Evolutionary conservation across 2,888 invertebrate species (phyloP).

Genomic region (Sphaerophoria rueppellii): DNA sequence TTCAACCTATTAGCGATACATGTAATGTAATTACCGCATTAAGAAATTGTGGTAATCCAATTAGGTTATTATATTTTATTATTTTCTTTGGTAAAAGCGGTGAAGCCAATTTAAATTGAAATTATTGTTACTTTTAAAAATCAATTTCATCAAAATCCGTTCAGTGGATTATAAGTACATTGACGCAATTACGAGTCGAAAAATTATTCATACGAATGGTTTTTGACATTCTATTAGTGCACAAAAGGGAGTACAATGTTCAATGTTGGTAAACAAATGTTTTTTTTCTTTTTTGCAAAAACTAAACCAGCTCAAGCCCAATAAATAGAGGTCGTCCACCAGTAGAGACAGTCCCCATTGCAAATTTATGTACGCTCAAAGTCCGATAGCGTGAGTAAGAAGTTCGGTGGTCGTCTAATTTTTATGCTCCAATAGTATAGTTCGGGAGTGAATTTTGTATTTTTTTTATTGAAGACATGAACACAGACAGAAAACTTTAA

Average conservation of each 20-base stretch:
- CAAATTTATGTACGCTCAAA: conserved; percentile 12
- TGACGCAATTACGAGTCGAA: conserved; percentile 58
- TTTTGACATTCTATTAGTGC: too few species aligned
- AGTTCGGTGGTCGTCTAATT: too few species aligned
- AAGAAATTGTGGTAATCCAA: background rate
- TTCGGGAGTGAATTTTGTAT: too few species aligned
- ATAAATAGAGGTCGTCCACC: conserved; percentile 12
- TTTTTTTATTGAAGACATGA: too few species aligned
- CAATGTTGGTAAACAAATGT: conserved; percentile 64
- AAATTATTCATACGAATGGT: background rate
- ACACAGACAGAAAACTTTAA: too few species aligned
- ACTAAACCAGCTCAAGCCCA: conserved; percentile 42
- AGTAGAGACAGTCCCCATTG: background rate
- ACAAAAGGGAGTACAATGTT: conserved; percentile 1
- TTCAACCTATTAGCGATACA: background rate
- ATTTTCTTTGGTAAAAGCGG: background rate
- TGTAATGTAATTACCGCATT: background rate
- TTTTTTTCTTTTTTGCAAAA: conserved; percentile 9
- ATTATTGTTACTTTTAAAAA: background rate
- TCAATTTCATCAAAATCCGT: background rate
- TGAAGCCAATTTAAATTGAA: background rate
- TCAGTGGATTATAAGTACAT: background rate
- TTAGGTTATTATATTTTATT: too few species aligned
- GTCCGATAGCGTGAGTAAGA: background rate
- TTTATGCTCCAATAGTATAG: too few species aligned